Percentiles rank a stretch among this genome's conserved stretches.
These are phyloP conservation scores for Chrysaora quinquecirrha DNA, from an alignment of 30 jellyfish, hydroid and myxozoan species.

Conservation along the genomic window DNA sequence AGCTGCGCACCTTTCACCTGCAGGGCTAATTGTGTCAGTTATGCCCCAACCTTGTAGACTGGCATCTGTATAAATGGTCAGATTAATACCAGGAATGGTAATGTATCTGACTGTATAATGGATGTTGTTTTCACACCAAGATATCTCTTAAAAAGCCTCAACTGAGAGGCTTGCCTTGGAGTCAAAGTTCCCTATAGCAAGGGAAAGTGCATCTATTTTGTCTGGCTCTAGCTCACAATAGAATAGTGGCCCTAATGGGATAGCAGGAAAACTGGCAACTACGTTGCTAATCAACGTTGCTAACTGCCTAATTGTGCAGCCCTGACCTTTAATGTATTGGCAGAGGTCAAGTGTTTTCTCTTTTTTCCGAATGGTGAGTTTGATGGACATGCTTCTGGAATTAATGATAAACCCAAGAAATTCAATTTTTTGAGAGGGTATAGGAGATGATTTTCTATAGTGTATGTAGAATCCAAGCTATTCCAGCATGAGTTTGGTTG, in stretches of 20 bases:
- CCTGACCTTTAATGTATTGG: not conserved
- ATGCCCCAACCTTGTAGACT: conserved; percentile 19
- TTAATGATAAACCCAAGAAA: conserved; percentile 2
- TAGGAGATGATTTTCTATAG: not conserved
- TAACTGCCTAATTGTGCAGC: not conserved
- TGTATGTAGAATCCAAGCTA: not conserved
- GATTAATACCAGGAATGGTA: conserved; percentile 2
- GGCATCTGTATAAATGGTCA: conserved; percentile 11
- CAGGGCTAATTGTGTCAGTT: not conserved
- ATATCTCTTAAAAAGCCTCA: not conserved
- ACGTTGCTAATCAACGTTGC: conserved; percentile 8
- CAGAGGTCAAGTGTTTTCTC: conserved; percentile 6
- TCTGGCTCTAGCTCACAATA: conserved; percentile 10
- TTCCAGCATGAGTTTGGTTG: conserved; percentile 8
- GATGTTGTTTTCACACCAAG: not conserved
- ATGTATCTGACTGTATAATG: not conserved
- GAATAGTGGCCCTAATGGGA: conserved; percentile 6
- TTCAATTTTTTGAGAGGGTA: conserved; percentile 1
- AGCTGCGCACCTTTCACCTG: not conserved
- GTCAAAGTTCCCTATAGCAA: not conserved
- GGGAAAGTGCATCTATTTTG: not conserved
- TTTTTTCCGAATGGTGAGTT: not conserved
- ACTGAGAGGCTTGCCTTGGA: not conserved
- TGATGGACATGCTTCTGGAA: not conserved
- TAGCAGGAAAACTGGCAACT: conserved; percentile 23